Percentiles rank a stretch among this genome's conserved stretches.
Conservation (phyloP, 2,797 vertebrate genomes). For the Gambusia yucatana region DNA sequence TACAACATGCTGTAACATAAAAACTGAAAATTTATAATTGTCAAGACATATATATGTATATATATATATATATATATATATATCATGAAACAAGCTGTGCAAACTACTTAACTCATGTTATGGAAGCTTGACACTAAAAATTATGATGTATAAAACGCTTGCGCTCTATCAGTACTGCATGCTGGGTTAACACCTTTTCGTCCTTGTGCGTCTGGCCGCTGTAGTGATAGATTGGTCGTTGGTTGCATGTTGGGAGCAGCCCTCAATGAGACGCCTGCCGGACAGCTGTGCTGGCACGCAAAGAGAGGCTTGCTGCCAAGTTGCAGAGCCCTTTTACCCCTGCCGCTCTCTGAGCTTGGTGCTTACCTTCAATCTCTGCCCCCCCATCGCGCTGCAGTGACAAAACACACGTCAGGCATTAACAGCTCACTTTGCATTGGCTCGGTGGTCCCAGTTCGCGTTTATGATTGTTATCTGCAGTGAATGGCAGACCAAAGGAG, state of each 20-base stretch:
- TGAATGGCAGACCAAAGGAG: constrained; percentile 30
- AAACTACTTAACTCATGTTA: constrained; percentile 48
- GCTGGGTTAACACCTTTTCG: constrained; percentile 69
- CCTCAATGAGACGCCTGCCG: constrained; percentile 71
- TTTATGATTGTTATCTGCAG: constrained; percentile 49
- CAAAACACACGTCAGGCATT: constrained; percentile 74
- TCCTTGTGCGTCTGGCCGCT: constrained; percentile 69
- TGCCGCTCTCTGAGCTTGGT: constrained; percentile 65
- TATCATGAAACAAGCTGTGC: constrained; percentile 25
- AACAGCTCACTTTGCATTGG: constrained; percentile 72
- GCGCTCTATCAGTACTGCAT: constrained; percentile 43
- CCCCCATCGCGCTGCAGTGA: constrained; percentile 64
- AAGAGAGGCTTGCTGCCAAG: constrained; percentile 65
- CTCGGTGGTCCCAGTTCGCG: constrained; percentile 37
- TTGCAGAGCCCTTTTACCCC: constrained; percentile 67
- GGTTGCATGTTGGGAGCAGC: constrained; percentile 55
- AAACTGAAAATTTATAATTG: constrained; percentile 27
- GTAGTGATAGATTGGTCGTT: constrained; percentile 69
- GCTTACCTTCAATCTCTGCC: constrained; percentile 61
- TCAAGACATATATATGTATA: constrained; percentile 13
- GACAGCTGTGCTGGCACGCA: constrained; percentile 80
- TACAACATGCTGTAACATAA: constrained; percentile 27
- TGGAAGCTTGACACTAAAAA: constrained; percentile 33
- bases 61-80: neutral
- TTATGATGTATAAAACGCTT: constrained; percentile 57